phyloP scores from a whole-genome alignment of 1,140 invertebrate genomes.

The Drosophila asahinai region DNA sequence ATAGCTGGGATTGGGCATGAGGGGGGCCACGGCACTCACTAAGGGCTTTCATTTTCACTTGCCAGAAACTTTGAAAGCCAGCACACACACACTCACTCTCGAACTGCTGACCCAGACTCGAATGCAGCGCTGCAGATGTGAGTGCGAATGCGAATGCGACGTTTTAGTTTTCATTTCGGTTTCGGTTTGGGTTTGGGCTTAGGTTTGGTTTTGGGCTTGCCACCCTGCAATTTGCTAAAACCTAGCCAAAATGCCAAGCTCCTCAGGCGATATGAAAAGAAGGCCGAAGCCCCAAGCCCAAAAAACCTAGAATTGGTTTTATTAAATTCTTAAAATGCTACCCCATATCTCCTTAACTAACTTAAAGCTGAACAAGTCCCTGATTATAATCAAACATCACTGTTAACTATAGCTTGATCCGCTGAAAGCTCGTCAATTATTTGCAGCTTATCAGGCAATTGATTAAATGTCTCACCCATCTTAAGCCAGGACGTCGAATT shows the following conservation, averaged over 20 bases:
- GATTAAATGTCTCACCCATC: slow-evolving; percentile 55
- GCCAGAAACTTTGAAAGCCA: slow-evolving; percentile 49
- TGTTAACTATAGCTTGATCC: slow-evolving; percentile 15
- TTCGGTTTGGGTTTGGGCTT: slow-evolving; percentile 35
- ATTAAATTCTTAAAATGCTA: slow-evolving; percentile 11
- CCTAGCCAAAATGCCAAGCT: slow-evolving; percentile 33
- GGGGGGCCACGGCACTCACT: slow-evolving; percentile 7
- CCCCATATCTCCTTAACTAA: no score
- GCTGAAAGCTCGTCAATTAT: slow-evolving; percentile 41
- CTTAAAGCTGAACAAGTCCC: background rate
- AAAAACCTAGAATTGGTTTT: slow-evolving; percentile 12
- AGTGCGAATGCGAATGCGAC: slow-evolving; percentile 44
- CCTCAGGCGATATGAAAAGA: slow-evolving; percentile 23
- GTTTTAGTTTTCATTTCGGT: slow-evolving; percentile 68
- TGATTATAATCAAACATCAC: slow-evolving; percentile 6
- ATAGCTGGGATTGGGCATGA: background rate
- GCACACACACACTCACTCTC: slow-evolving; percentile 23
- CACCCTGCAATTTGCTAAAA: slow-evolving; percentile 69
- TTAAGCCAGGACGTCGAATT: slow-evolving; percentile 48
- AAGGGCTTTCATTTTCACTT: slow-evolving; percentile 74
- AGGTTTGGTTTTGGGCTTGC: slow-evolving; percentile 29
- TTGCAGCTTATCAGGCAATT: slow-evolving; percentile 33
- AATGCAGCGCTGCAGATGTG: slow-evolving; percentile 54
- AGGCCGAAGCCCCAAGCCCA: slow-evolving; percentile 11
- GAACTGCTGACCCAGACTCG: slow-evolving; percentile 62